phyloP scores from a whole-genome alignment of 2,888 invertebrate genomes.

The Cataglyphis cursor region DNA sequence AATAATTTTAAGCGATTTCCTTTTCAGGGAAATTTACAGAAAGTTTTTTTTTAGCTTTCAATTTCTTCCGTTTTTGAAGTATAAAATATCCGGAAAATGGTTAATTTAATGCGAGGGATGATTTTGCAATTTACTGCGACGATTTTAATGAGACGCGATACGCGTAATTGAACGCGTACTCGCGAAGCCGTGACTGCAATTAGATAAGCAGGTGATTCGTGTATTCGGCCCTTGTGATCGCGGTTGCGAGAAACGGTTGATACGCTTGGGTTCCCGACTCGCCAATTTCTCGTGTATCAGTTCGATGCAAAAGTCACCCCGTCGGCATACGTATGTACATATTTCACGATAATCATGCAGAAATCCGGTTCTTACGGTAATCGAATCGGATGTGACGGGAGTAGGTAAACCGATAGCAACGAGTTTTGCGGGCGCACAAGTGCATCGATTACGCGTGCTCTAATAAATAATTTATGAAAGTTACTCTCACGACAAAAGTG shows the following conservation, averaged over 20 bases:
- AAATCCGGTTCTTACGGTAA: constrained; percentile 73
- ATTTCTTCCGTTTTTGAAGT: neutral
- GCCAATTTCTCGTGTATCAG: constrained; percentile 50
- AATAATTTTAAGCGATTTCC: neutral
- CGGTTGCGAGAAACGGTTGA: constrained; percentile 15
- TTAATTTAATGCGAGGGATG: neutral
- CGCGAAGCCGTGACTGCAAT: constrained; percentile 31
- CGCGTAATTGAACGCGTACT: constrained; percentile 19
- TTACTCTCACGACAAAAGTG: constrained; percentile 36
- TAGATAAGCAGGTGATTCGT: constrained; percentile 53
- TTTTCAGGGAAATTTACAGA: neutral
- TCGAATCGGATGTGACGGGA: constrained; percentile 55
- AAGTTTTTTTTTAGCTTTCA: neutral
- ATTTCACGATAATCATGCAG: constrained; percentile 57
- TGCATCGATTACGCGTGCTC: constrained; percentile 54
- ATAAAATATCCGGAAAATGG: neutral
- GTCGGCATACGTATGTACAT: constrained; percentile 27
- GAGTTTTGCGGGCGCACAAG: constrained; percentile 58
- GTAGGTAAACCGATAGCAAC: constrained; percentile 56
- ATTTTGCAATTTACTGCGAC: constrained; percentile 21
- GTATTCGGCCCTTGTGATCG: constrained; percentile 14
- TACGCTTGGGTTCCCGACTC: constrained; percentile 27
- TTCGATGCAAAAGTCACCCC: constrained; percentile 59
- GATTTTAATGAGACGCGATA: constrained; percentile 37
- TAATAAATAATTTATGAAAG: constrained; percentile 74